Base-by-base conservation (phyloP, 2,797 vertebrate species). In the Hippoglossus hippoglossus region DNA sequence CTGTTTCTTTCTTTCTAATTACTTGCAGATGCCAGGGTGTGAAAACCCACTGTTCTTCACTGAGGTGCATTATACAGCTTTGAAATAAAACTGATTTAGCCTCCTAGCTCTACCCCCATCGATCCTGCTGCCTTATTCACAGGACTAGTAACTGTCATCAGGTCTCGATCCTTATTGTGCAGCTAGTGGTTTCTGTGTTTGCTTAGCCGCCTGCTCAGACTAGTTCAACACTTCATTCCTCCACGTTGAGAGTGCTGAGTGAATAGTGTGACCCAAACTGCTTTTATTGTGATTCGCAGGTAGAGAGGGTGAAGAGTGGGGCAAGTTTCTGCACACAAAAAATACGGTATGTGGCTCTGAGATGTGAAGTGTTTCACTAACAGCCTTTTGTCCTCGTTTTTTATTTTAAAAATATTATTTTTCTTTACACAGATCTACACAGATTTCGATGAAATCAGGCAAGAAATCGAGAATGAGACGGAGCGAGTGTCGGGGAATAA, bases 291-390 rank as follows among this genome's bases (percentile, higher is more conserved):
- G 26, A 75, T 63, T 55, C 91, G 56, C 90, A 99, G 98, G 96
- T 55, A 94, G 95, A 75, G 96, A 98, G 79, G 94, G 95, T 22
- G 97, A 98, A 78, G 96, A 99, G 84, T 99, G 98, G 98, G 98
- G 97, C 67, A 99, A 99, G 94, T 99, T 99, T 92, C 93, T 99
- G 80, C 98, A 99, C 93, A 99, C 97, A 49, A 99, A 99, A 94
- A 98, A 96, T 84, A 96, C 97, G 97, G 98, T 99, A 94, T 18
- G 49, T 2, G 2, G 56, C 10, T 58, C 4, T 22, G 7, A n/a
- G 0, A 56, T 9, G 0, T n/a, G 3, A 41, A 58, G 15, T 4
- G 25, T 34, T 55, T 3, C 3, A 24, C 34, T 10, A 0, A n/a
- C 34, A 44, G 19, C 1, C 15, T 44, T 22, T 36, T 22, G 0